Evolutionary conservation across 2,797 vertebrate species (phyloP).

Genomic region (Rhinichthys osculus): DNA sequence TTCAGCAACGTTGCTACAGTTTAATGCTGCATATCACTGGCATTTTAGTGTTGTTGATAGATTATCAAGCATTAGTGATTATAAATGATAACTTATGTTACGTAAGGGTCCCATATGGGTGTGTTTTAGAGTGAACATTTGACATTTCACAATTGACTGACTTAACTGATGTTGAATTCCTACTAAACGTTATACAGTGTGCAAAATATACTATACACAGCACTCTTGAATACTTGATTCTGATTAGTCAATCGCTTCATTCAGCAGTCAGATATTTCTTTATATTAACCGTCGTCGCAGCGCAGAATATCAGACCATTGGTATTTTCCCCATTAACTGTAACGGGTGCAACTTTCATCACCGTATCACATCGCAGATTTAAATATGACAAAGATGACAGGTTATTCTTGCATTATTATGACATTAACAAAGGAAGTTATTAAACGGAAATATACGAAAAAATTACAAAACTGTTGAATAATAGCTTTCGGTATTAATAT

Average conservation of each 20-base stretch:
- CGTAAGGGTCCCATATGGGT: background rate
- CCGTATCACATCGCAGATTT: background rate
- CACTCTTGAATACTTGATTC: background rate
- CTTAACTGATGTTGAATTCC: background rate
- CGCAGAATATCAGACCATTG: too few relatives aligned
- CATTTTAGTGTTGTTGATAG: background rate
- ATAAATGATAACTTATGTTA: background rate
- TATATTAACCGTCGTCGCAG: too few relatives aligned
- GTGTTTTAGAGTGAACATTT: constrained; percentile 1
- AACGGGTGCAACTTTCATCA: too few relatives aligned
- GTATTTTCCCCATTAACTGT: too few relatives aligned
- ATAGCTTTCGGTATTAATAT: too few relatives aligned
- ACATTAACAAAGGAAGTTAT: background rate
- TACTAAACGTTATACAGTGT: background rate
- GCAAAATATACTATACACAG: background rate
- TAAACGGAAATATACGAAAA: background rate
- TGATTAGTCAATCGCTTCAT: background rate
- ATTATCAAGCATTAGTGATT: background rate
- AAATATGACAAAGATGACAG: background rate
- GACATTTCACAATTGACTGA: background rate
- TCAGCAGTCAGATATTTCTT: background rate
- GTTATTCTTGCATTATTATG: background rate
- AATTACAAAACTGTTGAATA: background rate
- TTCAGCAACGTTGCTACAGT: background rate
- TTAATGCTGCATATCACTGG: background rate